Conservation (phyloP, 1,140 invertebrate species). For the Stenopsyche tienmushanensis region DNA sequence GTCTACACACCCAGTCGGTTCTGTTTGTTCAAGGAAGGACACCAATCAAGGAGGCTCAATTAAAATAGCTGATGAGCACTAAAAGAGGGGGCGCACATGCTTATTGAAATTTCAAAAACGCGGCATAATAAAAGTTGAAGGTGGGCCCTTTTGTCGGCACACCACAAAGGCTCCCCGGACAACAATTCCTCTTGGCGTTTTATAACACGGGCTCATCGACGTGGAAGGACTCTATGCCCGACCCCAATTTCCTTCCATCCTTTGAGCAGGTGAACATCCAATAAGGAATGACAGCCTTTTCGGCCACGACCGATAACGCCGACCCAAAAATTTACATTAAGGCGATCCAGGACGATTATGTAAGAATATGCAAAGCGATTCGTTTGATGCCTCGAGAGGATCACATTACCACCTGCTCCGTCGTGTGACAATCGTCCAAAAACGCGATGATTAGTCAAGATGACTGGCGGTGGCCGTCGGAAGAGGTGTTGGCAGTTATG, state of each 20-base stretch:
- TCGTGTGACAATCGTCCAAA: too few relatives aligned
- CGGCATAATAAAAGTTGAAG: background rate
- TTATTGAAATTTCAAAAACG: background rate
- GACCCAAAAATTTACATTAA: background rate
- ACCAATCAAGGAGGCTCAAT: background rate
- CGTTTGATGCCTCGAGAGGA: too few relatives aligned
- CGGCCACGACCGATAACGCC: background rate
- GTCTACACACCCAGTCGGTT: background rate
- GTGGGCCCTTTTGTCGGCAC: conserved; percentile 10
- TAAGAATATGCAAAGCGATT: background rate
- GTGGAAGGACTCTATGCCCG: background rate
- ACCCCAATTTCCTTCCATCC: conserved; percentile 1
- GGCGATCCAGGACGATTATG: too few relatives aligned
- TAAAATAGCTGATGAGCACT: conserved; percentile 1
- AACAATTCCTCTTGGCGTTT: background rate
- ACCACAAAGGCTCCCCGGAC: conserved; percentile 3
- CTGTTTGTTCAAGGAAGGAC: background rate
- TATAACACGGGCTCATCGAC: background rate
- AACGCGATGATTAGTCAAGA: too few relatives aligned
- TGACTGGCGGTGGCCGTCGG: too few relatives aligned
- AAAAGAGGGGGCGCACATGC: too few relatives aligned
- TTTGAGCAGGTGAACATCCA: conserved; percentile 1
- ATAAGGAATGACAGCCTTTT: conserved; percentile 1
- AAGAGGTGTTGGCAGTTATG: too few relatives aligned
- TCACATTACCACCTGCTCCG: too few relatives aligned